Base-by-base conservation (phyloP, 2,113 vertebrate species). In the Origma solitaria region DNA sequence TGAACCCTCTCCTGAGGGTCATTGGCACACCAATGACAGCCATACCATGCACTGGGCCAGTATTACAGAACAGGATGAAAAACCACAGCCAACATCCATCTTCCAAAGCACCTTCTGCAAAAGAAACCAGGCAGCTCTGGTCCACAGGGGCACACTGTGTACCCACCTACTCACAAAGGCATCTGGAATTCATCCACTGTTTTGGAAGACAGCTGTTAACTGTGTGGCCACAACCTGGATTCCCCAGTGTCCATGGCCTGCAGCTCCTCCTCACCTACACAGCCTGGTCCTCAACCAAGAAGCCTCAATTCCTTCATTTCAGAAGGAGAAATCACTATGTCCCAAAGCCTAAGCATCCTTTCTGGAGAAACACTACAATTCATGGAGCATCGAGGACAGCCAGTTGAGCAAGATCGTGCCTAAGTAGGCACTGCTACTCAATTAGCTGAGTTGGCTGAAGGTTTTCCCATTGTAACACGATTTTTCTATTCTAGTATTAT, bases 401-500 rank as follows among this genome's bases (percentile, higher is more conserved):
- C 82, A 93, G 51, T 70, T 94, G 51, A 92, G 68, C 68, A 94
- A 90, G 75, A 88, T 47, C 17, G 0, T 70, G 90, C 68, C 82
- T 66, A 93, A 94, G 82, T 3, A 91, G 83, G 75, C 93, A 82
- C 11, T 70, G 88, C 90, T 92, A 80, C 57, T 93, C 65, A 85
- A 94, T 90, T 90, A 95, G 70, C 68, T 61, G 57, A 90, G 66
- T n/a, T 94, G 94, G 93, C 87, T 83, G 68, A 95, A 82, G n/a
- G 49, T 54, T 80, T 88, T 86, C 90, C 86, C 91, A 96, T 96
- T 96, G 94, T 97, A 95, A 92, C 64, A 86, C 0, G 2, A 66
- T 53, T 91, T 92, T 90, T 82, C 91, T 96, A 94, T 88, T 96
- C 94, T 66, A 90, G 80, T 78, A 92, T 96, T 96, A 93, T 88